Evolutionary conservation across 2,113 vertebrate genomes (phyloP).

Genomic region (Mus musculus): DNA sequence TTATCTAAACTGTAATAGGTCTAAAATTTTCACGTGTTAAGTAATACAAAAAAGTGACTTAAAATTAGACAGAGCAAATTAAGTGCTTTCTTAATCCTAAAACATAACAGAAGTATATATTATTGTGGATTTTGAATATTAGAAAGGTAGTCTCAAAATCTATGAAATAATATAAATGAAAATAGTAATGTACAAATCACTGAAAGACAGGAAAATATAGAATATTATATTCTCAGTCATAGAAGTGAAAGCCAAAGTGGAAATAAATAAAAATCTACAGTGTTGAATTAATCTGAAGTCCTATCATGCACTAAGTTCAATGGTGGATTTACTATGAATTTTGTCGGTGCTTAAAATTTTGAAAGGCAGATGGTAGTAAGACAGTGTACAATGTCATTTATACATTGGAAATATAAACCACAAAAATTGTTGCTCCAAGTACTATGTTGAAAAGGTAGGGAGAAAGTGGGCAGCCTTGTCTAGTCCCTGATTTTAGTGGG

Average conservation of each 20-base stretch:
- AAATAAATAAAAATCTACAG: background rate
- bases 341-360: background rate
- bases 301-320: background rate
- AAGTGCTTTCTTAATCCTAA: background rate
- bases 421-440: background rate
- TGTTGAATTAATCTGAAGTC: background rate
- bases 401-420: background rate
- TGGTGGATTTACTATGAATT: background rate
- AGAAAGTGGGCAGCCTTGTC: too few species aligned
- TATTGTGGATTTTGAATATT: background rate
- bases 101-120: background rate
- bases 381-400: background rate
- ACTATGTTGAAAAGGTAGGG: too few species aligned
- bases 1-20: background rate
- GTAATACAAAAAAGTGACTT: constrained; percentile 4
- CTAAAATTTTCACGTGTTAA: background rate
- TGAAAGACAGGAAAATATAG: background rate
- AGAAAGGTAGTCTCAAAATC: background rate
- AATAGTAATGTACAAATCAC: constrained; percentile 11
- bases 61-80: background rate
- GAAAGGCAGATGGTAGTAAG: background rate
- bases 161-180: background rate
- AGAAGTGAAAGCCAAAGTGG: background rate
- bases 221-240: background rate
- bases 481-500: too few species aligned